Evolutionary conservation across 1,140 invertebrate species (phyloP).

Genomic region (Scylla paramamosain): DNA sequence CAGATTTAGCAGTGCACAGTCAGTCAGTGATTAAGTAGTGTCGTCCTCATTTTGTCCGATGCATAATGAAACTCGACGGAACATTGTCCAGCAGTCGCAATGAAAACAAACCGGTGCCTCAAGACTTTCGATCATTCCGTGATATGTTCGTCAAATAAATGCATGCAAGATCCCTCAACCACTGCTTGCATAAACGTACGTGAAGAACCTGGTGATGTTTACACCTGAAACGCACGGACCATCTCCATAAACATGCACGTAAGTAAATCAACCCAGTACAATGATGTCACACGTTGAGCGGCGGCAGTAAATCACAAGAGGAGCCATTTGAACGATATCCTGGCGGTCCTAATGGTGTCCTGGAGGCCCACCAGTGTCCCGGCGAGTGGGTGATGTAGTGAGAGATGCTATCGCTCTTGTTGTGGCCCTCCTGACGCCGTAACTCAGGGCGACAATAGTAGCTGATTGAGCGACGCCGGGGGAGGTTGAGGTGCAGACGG

Average conservation of each 20-base stretch:
- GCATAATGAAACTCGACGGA: too few species aligned
- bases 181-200: too few species aligned
- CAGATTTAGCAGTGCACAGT: too few species aligned
- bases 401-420: not conserved
- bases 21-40: too few species aligned
- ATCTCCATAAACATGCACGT: not conserved
- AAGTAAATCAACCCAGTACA: not conserved
- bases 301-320: not conserved
- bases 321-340: not conserved
- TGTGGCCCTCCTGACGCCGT: not conserved
- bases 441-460: not conserved
- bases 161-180: too few species aligned
- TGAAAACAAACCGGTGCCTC: too few species aligned
- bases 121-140: too few species aligned
- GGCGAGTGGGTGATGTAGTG: constrained; percentile 17
- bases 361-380: constrained; percentile 4
- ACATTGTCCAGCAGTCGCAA: too few species aligned
- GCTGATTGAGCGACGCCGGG: not conserved
- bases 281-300: not conserved
- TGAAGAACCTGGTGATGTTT: too few species aligned
- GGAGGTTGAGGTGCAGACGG: constrained; percentile 7
- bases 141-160: too few species aligned
- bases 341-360: not conserved
- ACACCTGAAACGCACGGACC: too few species aligned
- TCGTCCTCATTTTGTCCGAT: too few species aligned